Evolutionary conservation across 2,113 vertebrate genomes (phyloP).

Genomic region (Genyomyrus donnyi): DNA sequence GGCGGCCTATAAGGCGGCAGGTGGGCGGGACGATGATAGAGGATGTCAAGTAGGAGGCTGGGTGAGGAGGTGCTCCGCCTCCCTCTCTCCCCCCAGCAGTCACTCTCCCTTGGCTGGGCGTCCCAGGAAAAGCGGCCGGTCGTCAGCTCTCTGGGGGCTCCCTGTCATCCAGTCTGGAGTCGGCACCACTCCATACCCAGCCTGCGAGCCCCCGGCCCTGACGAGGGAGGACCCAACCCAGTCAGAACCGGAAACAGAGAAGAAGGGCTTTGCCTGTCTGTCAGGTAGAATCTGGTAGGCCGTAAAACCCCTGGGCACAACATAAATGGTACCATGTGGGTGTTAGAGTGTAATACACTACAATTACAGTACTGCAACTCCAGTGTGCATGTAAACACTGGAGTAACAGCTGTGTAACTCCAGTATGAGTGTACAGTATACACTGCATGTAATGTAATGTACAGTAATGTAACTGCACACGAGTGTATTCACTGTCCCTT

Average conservation of each 20-base stretch:
- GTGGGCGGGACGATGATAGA: slow-evolving; percentile 15
- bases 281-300: background rate
- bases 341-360: background rate
- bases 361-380: background rate
- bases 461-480: background rate
- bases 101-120: slow-evolving; percentile 22
- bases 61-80: background rate
- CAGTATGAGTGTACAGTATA: background rate
- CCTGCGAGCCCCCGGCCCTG: slow-evolving; percentile 12
- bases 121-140: background rate
- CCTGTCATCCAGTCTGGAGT: slow-evolving; percentile 67
- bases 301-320: background rate
- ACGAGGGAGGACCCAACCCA: background rate
- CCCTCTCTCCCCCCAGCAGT: slow-evolving; percentile 26
- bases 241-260: background rate
- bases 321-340: background rate
- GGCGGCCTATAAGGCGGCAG: background rate
- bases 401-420: background rate
- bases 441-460: background rate
- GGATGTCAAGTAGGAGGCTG: slow-evolving; percentile 14
- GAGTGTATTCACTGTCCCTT: background rate
- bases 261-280: background rate
- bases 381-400: background rate
- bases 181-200: slow-evolving; percentile 61
- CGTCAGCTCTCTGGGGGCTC: slow-evolving; percentile 46